phyloP scores from a whole-genome alignment of 1,140 invertebrate genomes.

The Ips typographus region DNA sequence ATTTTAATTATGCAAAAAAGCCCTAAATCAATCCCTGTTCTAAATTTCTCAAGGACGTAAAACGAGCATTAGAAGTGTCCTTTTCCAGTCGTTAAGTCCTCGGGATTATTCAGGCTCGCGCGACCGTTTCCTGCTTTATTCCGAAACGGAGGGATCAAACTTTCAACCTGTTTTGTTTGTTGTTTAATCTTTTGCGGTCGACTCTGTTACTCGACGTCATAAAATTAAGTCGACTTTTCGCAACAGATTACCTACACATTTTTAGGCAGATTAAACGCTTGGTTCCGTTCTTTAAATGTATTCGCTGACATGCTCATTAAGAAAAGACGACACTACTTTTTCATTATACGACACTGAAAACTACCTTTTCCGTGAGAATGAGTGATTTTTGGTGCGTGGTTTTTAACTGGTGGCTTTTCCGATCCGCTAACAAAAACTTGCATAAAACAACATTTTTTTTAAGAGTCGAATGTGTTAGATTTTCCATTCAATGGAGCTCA shows the following conservation, averaged over 20 bases:
- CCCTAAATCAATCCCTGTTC: not conserved
- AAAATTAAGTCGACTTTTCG: constrained; percentile 30
- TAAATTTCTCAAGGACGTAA: not conserved
- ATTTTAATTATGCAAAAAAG: not conserved
- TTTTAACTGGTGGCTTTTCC: no score
- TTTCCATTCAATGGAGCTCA: no score
- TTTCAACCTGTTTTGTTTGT: constrained; percentile 33
- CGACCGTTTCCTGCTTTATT: constrained; percentile 14
- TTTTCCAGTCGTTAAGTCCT: constrained; percentile 33
- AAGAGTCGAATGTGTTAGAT: no score
- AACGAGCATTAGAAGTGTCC: constrained; percentile 18
- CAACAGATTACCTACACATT: constrained; percentile 21
- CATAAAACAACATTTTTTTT: no score
- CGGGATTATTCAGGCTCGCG: constrained; percentile 32
- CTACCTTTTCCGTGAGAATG: no score
- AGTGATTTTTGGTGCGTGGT: no score
- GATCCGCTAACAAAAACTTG: no score
- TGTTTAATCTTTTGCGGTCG: constrained; percentile 30
- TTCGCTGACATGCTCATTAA: no score
- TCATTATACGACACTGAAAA: no score
- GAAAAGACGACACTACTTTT: no score
- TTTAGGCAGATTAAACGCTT: constrained; percentile 21
- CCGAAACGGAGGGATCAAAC: constrained; percentile 22
- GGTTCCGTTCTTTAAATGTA: no score
- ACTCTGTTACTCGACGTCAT: constrained; percentile 18